Evolutionary conservation across 2,888 invertebrate species (phyloP), one percentile per base, ranked within the genome.

Genomic region (Rhingia rostrata): DNA sequence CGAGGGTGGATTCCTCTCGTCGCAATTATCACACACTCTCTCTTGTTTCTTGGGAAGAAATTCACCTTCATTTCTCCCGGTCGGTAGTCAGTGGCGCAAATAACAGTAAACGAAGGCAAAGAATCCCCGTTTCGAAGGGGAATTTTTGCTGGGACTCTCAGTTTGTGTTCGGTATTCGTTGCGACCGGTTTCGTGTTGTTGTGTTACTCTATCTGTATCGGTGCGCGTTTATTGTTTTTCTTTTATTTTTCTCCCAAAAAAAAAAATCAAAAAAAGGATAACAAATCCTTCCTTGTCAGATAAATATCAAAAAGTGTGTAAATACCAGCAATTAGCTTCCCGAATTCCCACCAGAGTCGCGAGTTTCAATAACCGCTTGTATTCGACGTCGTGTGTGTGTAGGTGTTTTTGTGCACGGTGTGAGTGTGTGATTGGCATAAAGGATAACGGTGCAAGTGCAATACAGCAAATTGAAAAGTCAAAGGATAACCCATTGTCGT

Each of bases 101-200:
- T 22, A 22, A 22, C 22, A 22, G 22, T 22, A 22, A 22, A 22
- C 37, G 35, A 73, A 32, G 30, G 35, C 22, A 53, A 43, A 47
- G 22, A 4, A 69, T 37, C 84, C 79, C 58, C 60, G 51, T 73
- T 45, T 4, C 37, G 74, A 70, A 84, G 84, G 84, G 84, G 84
- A 75, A 84, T 51, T 41, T 51, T 39, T 45, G 58, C 9, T 30
- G 1, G 61, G 39, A 54, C 70, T 80, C 80, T 84, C 84, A 84
- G 84, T 84, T 75, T 80, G 75, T 64, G 70, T 84, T 84, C 80
- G 74, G 84, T 80, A 84, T 84, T 64, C 84, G 64, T 80, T 75
- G 84, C 74, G 84, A 56, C 60, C 75, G 84, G 84, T 84, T 84
- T 84, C 60, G 74, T 80, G 69, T 69, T 69, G 84, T 74, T 75